Base-by-base conservation (phyloP, 2,888 invertebrate species). In the Drosophila diplacantha region DNA sequence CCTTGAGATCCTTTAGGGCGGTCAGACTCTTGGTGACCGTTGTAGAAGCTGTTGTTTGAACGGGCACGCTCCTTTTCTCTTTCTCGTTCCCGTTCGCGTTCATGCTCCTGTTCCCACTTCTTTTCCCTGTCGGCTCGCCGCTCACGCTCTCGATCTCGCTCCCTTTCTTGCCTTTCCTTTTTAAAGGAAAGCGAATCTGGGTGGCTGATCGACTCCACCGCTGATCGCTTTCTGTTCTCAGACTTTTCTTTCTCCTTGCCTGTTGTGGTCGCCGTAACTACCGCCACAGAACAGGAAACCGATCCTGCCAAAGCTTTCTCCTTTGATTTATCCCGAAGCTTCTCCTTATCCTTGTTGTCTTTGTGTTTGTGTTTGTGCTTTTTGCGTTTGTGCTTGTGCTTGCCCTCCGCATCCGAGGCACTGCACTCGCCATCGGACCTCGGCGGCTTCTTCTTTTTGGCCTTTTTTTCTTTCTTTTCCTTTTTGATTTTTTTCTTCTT, bases 401-500 rank as follows among this genome's bases (percentile, higher is more conserved):
- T 85, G 6, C 61, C 72, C 11, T 69, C 71, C 5, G 24, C 58
- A 0, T 60, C 24, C 3, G 39, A 51, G 11, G 73, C 75, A 1
- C 74, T 82, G 51, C 85, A 85, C 34, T 74, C 73, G 38, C 74
- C 70, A 46, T 75, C 74, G 29, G 79, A 68, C 71, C 73, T 69
- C 11, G 11, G 14, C 3, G 50, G 20, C 49, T 69, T 76, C 3
- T 39, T 65, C 1, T 60, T 68, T 37, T 73, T 74, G 0, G 58
- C 53, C 14, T 75, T 64, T 63, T 84, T 86, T 53, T 85, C 85
- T 76, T 85, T 90, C 81, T 83, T 88, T 71, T 79, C 88, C 83
- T 63, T 89, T 69, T 78, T 89, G 51, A 78, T 79, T 73, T 83
- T 87, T 72, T 89, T 85, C 81, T 88, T 80, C 81, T 86, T 81